A percentile compares a stretch with the other conserved stretches of the same genome.
Conservation (phyloP, 2,888 invertebrate genomes). For the Phalera bucephala region DNA sequence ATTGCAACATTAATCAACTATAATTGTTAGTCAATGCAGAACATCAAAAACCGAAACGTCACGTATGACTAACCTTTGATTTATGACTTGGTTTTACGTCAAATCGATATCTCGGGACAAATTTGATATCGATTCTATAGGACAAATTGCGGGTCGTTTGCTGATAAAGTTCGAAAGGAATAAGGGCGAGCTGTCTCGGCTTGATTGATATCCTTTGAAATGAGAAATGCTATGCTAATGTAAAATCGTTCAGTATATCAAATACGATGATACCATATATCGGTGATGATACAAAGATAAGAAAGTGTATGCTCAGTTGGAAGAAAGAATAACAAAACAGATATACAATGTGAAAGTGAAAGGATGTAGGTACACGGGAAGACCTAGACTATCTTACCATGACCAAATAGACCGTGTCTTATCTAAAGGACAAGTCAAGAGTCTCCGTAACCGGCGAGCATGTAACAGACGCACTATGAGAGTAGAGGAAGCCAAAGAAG, state of each 20-base stretch:
- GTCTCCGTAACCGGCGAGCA: no score
- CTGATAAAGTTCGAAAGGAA: conserved; percentile 19
- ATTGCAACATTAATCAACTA: conserved; percentile 53
- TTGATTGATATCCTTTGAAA: conserved; percentile 21
- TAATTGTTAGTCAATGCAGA: conserved; percentile 35
- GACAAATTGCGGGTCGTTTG: conserved; percentile 26
- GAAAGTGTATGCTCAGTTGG: no score
- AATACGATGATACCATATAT: no score
- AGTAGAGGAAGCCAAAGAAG: no score
- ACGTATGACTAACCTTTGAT: conserved; percentile 23
- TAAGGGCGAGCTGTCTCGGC: conserved; percentile 12
- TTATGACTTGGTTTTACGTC: conserved; percentile 25
- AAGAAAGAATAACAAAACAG: no score
- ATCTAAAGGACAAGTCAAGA: no score
- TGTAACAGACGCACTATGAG: no score
- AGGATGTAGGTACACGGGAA: no score
- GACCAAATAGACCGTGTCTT: no score
- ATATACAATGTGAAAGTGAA: no score
- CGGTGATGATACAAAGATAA: no score
- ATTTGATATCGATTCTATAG: conserved; percentile 27
- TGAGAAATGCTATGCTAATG: conserved; percentile 1
- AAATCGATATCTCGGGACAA: conserved; percentile 28
- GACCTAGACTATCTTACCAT: no score
- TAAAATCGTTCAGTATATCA: conserved; percentile 21
- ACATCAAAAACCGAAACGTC: conserved; percentile 17